Base-by-base conservation (phyloP, 2,888 invertebrate genomes). In the Andrena marginata region DNA sequence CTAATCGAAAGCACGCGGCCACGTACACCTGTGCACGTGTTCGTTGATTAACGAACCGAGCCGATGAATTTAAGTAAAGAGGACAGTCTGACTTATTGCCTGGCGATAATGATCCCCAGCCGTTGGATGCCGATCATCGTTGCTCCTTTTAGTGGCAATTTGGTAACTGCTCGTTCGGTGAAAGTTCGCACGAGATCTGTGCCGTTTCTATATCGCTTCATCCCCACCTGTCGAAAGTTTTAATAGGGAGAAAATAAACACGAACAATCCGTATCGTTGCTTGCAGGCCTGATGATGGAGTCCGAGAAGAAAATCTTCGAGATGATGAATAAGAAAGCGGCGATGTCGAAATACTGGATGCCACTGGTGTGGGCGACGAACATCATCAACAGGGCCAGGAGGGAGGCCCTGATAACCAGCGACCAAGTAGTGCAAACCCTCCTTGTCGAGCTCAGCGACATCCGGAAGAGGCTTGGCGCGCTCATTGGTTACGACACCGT, bases 311-410 rank as follows among this genome's bases (percentile, higher is more conserved):
- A 98, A 94, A 98, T 98, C 71, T 98, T 98, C 93, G 98, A 98
- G 93, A 96, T 97, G 92, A 96, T 98, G 96, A 97, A 98, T 93
- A 96, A 96, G 16, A 98, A 98, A 93, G 97, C 97, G 89, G 97
- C 97, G 3, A 98, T 98, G 97, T 97, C 98, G 16, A 97, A 97
- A 95, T 98, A 98, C 93, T 98, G 98, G 98, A 97, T 98, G 97
- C 98, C 98, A 0, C 94, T 98, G 70, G 98, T 98, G 20, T 98
- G 98, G 98, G 98, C 98, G 59, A 98, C 98, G 5, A 98, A 98
- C 93, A 97, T 98, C 84, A 97, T 98, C 87, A 98, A 98, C 94
- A 95, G 98, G 77, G 98, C 98, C 4, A 95, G 98, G 80, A 97
- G 97, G 91, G 98, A 98, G 90, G 96, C 97, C 0, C 95, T 98